Evolutionary conservation across 23 tunicate genomes (phyloP).

Genomic region (Halocynthia roretzi): DNA sequence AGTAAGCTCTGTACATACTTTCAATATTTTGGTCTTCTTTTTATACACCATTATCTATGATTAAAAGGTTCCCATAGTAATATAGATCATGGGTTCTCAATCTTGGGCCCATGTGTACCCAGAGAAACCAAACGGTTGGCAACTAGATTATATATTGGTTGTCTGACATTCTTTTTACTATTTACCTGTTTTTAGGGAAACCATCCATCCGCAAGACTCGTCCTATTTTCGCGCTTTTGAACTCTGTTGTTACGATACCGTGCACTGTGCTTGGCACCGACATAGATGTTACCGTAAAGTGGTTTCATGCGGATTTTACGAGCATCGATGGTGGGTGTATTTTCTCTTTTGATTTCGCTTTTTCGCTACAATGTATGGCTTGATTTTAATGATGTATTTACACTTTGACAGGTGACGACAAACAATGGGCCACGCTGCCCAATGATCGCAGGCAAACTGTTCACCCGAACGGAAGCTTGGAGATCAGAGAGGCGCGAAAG

Average conservation of each 20-base stretch:
- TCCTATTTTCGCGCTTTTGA: constrained; percentile 3
- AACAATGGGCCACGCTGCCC: constrained; percentile 6
- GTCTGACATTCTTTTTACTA: too few species aligned
- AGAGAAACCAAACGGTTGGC: too few species aligned
- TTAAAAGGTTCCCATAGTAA: too few species aligned
- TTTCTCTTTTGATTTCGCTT: not conserved
- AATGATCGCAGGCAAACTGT: constrained; percentile 13
- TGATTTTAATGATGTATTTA: not conserved
- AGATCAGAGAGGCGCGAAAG: constrained; percentile 16
- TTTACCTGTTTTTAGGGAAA: not conserved
- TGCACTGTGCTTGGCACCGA: constrained; percentile 19
- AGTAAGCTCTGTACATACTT: too few species aligned
- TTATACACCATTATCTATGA: too few species aligned
- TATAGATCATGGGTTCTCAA: too few species aligned
- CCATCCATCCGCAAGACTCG: constrained; percentile 18
- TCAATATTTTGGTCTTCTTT: too few species aligned
- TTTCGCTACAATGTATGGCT: not conserved
- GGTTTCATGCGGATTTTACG: constrained; percentile 14
- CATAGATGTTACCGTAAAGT: not conserved
- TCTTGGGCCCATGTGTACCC: too few species aligned
- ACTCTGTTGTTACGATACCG: constrained; percentile 26
- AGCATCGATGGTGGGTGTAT: not conserved
- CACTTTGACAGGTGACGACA: not conserved
- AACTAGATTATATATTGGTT: too few species aligned
- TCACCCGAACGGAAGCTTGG: constrained; percentile 17